Percentiles rank a stretch among this genome's conserved stretches.
Evolutionary conservation across 2,113 vertebrate genomes (phyloP).

Genomic region (Rynchops niger): DNA sequence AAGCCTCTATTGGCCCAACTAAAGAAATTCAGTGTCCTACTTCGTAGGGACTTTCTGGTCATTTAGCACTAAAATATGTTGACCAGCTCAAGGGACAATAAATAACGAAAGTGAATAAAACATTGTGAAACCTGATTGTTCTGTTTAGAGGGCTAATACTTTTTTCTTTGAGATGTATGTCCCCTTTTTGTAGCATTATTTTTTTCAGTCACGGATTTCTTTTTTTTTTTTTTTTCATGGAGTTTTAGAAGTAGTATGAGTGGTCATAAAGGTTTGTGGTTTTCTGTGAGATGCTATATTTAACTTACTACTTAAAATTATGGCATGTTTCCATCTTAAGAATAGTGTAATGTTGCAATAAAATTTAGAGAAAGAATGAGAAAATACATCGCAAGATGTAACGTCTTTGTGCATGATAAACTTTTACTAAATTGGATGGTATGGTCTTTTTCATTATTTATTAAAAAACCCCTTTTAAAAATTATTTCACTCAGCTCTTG

Average conservation of each 20-base stretch:
- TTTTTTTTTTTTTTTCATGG: not conserved
- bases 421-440: not conserved
- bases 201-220: not conserved
- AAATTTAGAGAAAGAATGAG: not conserved
- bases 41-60: not conserved
- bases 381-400: not conserved
- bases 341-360: not conserved
- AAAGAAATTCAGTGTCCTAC: not conserved
- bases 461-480: not conserved
- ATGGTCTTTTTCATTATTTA: not conserved
- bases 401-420: not conserved
- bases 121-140: not conserved
- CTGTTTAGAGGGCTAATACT: not conserved
- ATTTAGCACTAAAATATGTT: not conserved
- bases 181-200: not conserved
- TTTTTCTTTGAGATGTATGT: not conserved
- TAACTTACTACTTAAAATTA: not conserved
- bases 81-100: not conserved
- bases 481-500: conserved; percentile 79
- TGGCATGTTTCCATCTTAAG: not conserved
- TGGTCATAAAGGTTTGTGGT: not conserved
- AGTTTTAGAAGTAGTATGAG: not conserved
- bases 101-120: not conserved
- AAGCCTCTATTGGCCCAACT: not conserved
- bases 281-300: not conserved